A percentile compares a stretch with the other conserved stretches of the same genome.
Conservation (phyloP, 2,113 vertebrate species). For the Mobula hypostoma region DNA sequence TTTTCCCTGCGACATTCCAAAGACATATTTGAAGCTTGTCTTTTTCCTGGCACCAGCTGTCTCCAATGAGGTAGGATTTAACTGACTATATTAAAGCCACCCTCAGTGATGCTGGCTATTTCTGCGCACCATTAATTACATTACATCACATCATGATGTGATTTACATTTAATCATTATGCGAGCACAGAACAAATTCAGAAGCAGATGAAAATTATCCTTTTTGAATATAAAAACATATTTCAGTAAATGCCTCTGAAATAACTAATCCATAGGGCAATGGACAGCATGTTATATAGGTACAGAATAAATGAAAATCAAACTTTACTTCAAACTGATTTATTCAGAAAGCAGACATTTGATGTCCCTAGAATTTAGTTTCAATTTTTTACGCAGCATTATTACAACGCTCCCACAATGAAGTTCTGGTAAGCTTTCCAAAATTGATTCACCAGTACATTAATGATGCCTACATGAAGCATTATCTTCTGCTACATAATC, state of each 20-base stretch:
- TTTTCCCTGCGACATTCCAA: background rate
- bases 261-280: background rate
- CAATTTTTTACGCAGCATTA: background rate
- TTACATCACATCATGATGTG: background rate
- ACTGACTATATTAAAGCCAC: background rate
- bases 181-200: background rate
- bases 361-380: background rate
- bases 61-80: background rate
- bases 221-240: background rate
- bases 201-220: background rate
- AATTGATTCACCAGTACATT: background rate
- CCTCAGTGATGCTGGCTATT: background rate
- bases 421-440: background rate
- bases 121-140: background rate
- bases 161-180: background rate
- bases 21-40: background rate
- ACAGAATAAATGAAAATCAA: background rate
- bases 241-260: background rate
- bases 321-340: background rate
- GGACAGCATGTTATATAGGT: background rate
- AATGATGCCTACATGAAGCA: background rate
- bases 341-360: background rate
- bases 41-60: background rate
- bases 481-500: background rate
- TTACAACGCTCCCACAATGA: background rate